Evolutionary conservation across 1,140 invertebrate species (phyloP).

Genomic region (Cyclina sinensis): DNA sequence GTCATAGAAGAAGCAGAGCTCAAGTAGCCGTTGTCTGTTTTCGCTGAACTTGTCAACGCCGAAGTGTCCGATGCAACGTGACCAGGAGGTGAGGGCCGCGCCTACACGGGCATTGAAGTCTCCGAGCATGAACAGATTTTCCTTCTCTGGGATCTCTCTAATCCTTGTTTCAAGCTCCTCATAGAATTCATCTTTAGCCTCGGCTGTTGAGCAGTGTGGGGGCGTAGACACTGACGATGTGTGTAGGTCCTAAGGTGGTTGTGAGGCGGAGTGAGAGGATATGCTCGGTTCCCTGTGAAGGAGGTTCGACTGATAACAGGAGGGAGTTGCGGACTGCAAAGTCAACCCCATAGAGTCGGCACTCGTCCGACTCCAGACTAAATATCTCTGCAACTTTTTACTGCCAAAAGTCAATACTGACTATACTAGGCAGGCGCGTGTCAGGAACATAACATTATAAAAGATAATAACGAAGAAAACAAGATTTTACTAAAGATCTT

Average conservation of each 20-base stretch:
- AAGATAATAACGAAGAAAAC: too few relatives aligned
- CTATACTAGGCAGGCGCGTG: too few relatives aligned
- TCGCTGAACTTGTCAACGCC: conserved; percentile 67
- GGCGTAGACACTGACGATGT: conserved; percentile 33
- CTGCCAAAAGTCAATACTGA: too few relatives aligned
- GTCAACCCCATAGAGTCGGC: too few relatives aligned
- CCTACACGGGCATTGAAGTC: conserved; percentile 72
- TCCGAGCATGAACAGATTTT: conserved; percentile 52
- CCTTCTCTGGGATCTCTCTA: not conserved
- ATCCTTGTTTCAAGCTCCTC: conserved; percentile 3
- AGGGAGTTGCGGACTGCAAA: conserved; percentile 52
- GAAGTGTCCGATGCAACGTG: conserved; percentile 46
- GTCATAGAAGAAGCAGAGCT: conserved; percentile 63
- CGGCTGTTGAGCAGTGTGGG: too few relatives aligned
- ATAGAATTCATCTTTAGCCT: conserved; percentile 66
- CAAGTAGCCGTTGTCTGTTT: conserved; percentile 69
- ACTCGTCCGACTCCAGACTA: too few relatives aligned
- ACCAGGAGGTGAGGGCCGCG: conserved; percentile 50
- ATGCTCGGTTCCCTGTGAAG: conserved; percentile 27
- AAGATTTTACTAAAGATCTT: too few relatives aligned
- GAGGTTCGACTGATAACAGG: conserved; percentile 28
- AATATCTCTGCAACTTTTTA: too few relatives aligned
- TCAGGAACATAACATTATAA: too few relatives aligned
- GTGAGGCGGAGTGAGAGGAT: conserved; percentile 48
- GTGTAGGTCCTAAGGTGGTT: too few relatives aligned